These are phyloP conservation scores for Rhinoraja longicauda DNA, from an alignment of 2,797 vertebrate species.

Conservation along the genomic window DNA sequence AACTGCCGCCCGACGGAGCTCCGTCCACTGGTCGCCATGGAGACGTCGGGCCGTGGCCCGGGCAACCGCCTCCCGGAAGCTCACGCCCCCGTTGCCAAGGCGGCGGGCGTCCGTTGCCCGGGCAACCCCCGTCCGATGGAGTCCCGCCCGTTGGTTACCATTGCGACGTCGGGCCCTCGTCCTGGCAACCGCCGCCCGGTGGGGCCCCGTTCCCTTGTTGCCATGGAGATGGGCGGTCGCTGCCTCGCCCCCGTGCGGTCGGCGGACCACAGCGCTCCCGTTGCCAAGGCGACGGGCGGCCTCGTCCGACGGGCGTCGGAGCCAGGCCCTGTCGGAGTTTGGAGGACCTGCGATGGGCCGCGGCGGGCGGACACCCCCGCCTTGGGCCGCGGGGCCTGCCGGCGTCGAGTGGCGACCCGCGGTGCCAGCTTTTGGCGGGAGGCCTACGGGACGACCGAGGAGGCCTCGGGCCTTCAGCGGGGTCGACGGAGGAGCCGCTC, in stretches of 20 bases:
- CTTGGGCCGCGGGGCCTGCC: slow-evolving; percentile 69
- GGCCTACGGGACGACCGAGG: slow-evolving; percentile 54
- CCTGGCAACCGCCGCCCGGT: not conserved
- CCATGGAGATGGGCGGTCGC: slow-evolving; percentile 44
- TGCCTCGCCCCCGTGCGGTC: slow-evolving; percentile 40
- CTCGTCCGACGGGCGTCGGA: slow-evolving; percentile 33
- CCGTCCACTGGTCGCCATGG: slow-evolving; percentile 55
- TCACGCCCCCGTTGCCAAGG: slow-evolving; percentile 57
- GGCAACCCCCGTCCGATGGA: slow-evolving; percentile 50
- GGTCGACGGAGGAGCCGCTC: slow-evolving; percentile 56
- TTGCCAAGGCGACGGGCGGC: too few species aligned
- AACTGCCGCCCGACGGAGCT: slow-evolving; percentile 46
- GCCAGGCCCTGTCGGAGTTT: slow-evolving; percentile 74
- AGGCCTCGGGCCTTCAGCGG: slow-evolving; percentile 50
- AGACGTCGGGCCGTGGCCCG: slow-evolving; percentile 57
- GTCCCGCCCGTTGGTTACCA: slow-evolving; percentile 50
- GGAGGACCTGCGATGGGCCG: slow-evolving; percentile 78
- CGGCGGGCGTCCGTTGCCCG: slow-evolving; percentile 57
- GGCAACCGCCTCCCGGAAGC: slow-evolving; percentile 50
- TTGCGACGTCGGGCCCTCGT: slow-evolving; percentile 55
- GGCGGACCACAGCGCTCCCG: too few species aligned
- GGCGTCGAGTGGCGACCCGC: slow-evolving; percentile 45
- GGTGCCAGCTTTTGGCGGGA: too few species aligned
- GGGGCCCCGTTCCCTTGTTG: slow-evolving; percentile 36
- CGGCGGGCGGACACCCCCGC: slow-evolving; percentile 52